Conservation (phyloP, 2,797 vertebrate genomes). For the Protonibea diacanthus region DNA sequence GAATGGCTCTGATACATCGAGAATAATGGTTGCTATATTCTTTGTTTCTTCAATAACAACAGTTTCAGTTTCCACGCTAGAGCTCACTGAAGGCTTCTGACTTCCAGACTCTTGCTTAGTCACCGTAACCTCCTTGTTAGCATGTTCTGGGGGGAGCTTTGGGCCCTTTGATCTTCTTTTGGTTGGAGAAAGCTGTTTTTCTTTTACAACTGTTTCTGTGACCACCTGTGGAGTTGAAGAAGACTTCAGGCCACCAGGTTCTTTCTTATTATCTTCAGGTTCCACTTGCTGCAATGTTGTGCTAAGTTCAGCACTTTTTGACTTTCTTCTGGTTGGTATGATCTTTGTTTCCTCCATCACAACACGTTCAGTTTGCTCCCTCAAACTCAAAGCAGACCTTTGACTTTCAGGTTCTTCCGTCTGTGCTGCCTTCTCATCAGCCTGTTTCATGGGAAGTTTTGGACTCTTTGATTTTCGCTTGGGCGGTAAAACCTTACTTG, state of each 20-base stretch:
- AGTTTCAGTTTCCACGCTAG: background rate
- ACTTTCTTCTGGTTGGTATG: slow-evolving; percentile 8
- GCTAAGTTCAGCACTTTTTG: slow-evolving; percentile 1
- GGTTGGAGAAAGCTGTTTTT: slow-evolving; percentile 17
- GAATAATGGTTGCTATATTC: slow-evolving; percentile 10
- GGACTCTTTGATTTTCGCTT: slow-evolving; percentile 40
- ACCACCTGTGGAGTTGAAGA: slow-evolving; percentile 1
- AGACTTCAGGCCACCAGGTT: background rate
- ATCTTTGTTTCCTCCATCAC: background rate
- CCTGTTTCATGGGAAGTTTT: slow-evolving; percentile 7
- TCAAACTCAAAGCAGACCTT: background rate
- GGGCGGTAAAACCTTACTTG: slow-evolving; percentile 14
- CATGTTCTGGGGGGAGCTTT: background rate
- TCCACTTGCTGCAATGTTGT: background rate
- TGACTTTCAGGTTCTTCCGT: slow-evolving; percentile 4
- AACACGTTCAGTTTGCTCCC: background rate
- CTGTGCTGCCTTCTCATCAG: background rate
- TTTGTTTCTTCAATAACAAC: slow-evolving; percentile 23
- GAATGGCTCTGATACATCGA: slow-evolving; percentile 13
- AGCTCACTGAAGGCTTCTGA: slow-evolving; percentile 11
- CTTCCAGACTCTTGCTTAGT: background rate
- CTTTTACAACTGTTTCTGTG: background rate
- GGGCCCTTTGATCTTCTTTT: slow-evolving; percentile 31
- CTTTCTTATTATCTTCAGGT: slow-evolving; percentile 1
- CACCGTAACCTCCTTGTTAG: background rate